Percentiles rank a stretch among this genome's conserved stretches.
These are phyloP conservation scores for Chromis chromis DNA, from an alignment of 2,797 vertebrate species.

Conservation along the genomic window DNA sequence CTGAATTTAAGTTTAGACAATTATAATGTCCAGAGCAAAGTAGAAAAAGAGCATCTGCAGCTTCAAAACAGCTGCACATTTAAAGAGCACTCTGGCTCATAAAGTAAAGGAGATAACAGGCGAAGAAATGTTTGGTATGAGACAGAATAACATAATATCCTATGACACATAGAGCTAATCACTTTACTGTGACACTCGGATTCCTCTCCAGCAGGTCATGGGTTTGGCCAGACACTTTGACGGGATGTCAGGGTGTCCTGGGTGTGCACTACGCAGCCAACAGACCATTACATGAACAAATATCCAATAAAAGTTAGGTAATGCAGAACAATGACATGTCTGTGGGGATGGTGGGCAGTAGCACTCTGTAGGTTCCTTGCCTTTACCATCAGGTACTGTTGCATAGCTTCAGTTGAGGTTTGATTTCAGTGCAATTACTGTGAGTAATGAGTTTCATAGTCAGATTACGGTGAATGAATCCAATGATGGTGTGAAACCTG, in stretches of 20 bases:
- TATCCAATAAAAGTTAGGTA: conserved; percentile 15
- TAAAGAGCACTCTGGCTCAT: background rate
- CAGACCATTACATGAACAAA: background rate
- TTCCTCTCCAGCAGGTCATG: conserved; percentile 55
- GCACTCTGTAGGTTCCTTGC: background rate
- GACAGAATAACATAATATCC: conserved; percentile 55
- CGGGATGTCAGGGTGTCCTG: conserved; percentile 23
- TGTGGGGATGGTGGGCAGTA: background rate
- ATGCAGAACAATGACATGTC: conserved; percentile 4
- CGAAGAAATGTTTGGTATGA: conserved; percentile 49
- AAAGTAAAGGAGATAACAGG: conserved; percentile 10
- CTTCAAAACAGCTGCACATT: conserved; percentile 2
- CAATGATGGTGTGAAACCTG: background rate
- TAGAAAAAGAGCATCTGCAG: conserved; percentile 5
- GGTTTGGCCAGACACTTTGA: conserved; percentile 59
- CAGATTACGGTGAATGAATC: background rate
- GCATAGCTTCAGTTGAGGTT: background rate
- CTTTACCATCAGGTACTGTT: background rate
- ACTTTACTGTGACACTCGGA: conserved; percentile 55
- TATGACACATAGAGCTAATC: conserved; percentile 51
- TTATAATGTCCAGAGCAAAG: conserved; percentile 20
- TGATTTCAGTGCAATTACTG: background rate
- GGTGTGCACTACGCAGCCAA: conserved; percentile 4
- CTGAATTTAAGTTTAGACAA: conserved; percentile 8
- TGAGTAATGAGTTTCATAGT: background rate